Conservation (phyloP, 2,888 invertebrate species). For the Galeruca laticollis region DNA sequence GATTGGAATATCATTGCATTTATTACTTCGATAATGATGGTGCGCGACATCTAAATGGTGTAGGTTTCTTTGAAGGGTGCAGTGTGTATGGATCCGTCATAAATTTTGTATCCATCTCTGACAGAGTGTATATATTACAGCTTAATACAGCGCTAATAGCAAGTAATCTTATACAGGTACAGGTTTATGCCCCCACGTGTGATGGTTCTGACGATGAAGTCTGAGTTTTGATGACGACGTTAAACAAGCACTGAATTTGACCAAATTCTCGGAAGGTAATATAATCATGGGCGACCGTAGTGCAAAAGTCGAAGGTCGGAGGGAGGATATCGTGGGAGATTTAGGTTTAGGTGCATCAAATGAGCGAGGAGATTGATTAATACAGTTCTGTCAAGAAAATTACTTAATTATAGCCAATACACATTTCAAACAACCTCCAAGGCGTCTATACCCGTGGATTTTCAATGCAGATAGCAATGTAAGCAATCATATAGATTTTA, state of each 20-base stretch:
- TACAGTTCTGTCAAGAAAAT: conserved; percentile 1
- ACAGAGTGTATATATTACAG: background rate
- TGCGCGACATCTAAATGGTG: conserved; percentile 29
- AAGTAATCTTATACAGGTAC: too few relatives aligned
- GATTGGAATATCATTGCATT: conserved; percentile 22
- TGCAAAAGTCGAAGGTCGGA: background rate
- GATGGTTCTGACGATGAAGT: too few relatives aligned
- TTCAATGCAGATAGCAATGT: conserved; percentile 10
- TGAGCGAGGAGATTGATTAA: too few relatives aligned
- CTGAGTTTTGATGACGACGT: conserved; percentile 6
- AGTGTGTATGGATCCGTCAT: background rate
- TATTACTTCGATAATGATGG: conserved; percentile 28
- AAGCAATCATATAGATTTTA: conserved; percentile 7
- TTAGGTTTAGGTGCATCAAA: too few relatives aligned
- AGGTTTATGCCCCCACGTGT: too few relatives aligned
- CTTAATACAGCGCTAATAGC: too few relatives aligned
- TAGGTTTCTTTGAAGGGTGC: conserved; percentile 17
- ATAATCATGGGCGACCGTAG: too few relatives aligned
- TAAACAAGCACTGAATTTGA: conserved; percentile 13
- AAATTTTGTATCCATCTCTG: background rate
- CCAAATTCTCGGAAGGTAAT: conserved; percentile 6
- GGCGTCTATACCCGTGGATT: conserved; percentile 11
- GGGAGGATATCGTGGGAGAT: too few relatives aligned
- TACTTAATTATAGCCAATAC: too few relatives aligned
- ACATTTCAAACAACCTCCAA: too few relatives aligned